phyloP scores from a whole-genome alignment of 2,797 vertebrate species.

The Eulemur albifrons region DNA sequence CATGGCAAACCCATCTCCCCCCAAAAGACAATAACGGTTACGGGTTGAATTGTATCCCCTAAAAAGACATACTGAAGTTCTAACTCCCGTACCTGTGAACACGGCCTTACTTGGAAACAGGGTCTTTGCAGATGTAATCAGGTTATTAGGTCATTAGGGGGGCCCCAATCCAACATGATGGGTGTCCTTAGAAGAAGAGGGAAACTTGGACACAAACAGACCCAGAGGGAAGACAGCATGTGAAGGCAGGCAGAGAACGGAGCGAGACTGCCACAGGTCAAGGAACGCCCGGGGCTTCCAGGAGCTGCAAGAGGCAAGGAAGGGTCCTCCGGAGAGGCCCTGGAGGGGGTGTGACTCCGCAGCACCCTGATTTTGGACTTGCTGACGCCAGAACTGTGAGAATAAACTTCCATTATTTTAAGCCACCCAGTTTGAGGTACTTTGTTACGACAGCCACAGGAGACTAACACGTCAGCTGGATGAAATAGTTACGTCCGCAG shows the following conservation, averaged over 20 bases:
- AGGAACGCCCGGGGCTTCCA: background rate
- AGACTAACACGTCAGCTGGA: fast-evolving
- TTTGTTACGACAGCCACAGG: background rate
- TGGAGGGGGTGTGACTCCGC: fast-evolving
- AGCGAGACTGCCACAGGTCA: background rate
- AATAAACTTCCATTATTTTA: background rate
- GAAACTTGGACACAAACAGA: background rate
- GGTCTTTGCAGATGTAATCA: background rate
- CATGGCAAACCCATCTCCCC: background rate
- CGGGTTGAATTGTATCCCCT: background rate
- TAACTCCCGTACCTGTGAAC: background rate
- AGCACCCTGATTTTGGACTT: no score
- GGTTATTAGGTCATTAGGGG: background rate
- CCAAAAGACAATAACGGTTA: background rate
- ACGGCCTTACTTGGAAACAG: background rate
- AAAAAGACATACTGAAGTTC: background rate
- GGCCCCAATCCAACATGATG: no score
- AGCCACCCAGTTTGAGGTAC: background rate
- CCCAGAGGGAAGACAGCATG: no score
- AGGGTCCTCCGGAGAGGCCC: fast-evolving
- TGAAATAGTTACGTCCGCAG: fast-evolving
- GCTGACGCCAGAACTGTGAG: background rate
- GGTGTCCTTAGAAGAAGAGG: background rate
- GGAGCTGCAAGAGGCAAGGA: background rate
- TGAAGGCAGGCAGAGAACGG: background rate